Evolutionary conservation across 2,888 invertebrate species (phyloP).

Genomic region (Cyrtodaria siliqua): DNA sequence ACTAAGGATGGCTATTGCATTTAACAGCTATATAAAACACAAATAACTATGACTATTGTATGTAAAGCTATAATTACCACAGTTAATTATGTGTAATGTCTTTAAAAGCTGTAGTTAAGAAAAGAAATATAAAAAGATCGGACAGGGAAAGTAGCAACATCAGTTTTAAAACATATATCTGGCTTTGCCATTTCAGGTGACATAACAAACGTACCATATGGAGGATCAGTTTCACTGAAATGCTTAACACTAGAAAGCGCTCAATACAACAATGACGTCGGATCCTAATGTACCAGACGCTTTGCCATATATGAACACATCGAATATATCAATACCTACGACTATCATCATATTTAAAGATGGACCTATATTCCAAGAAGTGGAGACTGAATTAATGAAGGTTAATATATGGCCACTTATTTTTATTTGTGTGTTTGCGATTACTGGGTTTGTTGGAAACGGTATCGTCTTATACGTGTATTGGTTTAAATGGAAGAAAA

Average conservation of each 20-base stretch:
- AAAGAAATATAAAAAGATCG: no score
- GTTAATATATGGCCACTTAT: conserved; percentile 39
- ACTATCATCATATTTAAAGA: background rate
- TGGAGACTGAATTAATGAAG: conserved; percentile 12
- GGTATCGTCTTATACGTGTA: conserved; percentile 53
- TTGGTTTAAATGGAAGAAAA: conserved; percentile 54
- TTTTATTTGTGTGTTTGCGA: conserved; percentile 16
- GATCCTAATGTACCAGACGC: background rate
- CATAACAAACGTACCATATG: background rate
- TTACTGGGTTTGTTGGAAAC: conserved; percentile 48
- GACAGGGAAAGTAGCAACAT: no score
- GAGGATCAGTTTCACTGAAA: no score
- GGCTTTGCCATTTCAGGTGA: background rate
- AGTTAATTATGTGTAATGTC: no score
- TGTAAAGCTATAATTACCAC: no score
- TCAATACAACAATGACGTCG: background rate
- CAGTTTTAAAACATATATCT: no score
- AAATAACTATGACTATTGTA: no score
- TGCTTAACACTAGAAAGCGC: background rate
- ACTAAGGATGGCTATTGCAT: no score
- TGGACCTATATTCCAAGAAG: conserved; percentile 21
- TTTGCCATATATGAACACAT: background rate
- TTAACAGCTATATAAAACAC: no score
- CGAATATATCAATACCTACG: background rate
- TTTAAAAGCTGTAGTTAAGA: no score